phyloP scores from a whole-genome alignment of 2,797 vertebrate genomes.

The Halcyon leucocephala region DNA sequence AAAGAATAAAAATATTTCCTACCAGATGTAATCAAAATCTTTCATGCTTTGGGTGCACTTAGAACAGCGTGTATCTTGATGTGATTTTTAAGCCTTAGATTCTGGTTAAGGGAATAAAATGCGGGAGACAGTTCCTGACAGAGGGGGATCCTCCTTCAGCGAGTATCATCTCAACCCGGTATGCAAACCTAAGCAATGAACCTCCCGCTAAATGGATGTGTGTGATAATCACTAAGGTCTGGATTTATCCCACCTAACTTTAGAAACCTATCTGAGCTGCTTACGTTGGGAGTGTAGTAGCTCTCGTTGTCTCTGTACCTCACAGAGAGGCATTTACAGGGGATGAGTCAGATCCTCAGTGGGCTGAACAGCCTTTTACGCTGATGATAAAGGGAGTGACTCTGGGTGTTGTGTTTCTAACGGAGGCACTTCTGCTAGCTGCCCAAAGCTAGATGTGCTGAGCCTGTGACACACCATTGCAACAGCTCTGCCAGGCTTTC shows the following conservation, averaged over 20 bases:
- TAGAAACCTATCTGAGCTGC: conserved; percentile 62
- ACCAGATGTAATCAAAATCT: not conserved
- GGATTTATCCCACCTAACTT: conserved; percentile 60
- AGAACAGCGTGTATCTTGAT: not conserved
- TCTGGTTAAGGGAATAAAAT: not conserved
- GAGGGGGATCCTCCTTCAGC: not conserved
- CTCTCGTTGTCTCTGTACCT: not conserved
- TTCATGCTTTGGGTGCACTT: not conserved
- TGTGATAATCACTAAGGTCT: conserved; percentile 29
- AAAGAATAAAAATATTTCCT: not conserved
- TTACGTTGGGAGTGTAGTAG: not conserved
- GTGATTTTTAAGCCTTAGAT: not conserved
- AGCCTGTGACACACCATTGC: not conserved
- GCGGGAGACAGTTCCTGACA: not conserved
- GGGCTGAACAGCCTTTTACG: not conserved
- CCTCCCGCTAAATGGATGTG: not conserved
- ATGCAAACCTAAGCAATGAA: not conserved
- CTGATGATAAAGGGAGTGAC: not conserved
- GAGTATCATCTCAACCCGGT: not conserved
- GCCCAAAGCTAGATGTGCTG: not conserved
- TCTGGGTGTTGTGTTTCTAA: not conserved
- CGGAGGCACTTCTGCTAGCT: not conserved
- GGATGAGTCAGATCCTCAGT: not conserved
- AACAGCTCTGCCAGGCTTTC: not conserved
- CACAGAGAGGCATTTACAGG: not conserved